Conservation (phyloP, 2,797 vertebrate genomes). For the Enteromius argenteus region DNA sequence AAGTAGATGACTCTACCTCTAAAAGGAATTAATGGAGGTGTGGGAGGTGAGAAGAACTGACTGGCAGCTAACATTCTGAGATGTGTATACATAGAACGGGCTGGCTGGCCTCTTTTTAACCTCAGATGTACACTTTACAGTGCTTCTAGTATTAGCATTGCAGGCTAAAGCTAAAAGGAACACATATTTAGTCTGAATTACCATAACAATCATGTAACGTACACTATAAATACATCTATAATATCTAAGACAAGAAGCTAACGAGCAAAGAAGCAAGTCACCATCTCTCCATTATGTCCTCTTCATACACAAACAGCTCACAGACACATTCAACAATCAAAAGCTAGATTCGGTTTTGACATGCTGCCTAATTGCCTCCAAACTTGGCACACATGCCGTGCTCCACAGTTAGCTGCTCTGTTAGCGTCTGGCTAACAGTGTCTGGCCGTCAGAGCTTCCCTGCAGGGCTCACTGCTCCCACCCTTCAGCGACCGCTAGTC, state of each 20-base stretch:
- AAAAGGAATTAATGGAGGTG: slow-evolving; percentile 52
- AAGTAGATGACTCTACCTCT: slow-evolving; percentile 25
- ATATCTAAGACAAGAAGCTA: not conserved
- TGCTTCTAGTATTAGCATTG: not conserved
- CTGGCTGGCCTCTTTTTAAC: slow-evolving; percentile 23
- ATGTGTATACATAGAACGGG: slow-evolving; percentile 38
- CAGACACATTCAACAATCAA: slow-evolving; percentile 32
- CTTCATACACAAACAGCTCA: slow-evolving; percentile 35
- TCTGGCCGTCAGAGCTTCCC: slow-evolving; percentile 45
- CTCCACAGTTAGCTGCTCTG: slow-evolving; percentile 46
- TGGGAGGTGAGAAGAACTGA: slow-evolving; percentile 40
- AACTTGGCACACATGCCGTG: slow-evolving; percentile 43
- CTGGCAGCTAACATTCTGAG: slow-evolving; percentile 30
- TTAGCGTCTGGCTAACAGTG: slow-evolving; percentile 45
- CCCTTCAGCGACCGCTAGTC: slow-evolving; percentile 48
- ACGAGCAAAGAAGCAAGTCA: not conserved
- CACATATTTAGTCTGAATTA: not conserved
- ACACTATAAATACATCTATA: slow-evolving; percentile 13
- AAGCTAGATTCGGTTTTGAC: slow-evolving; percentile 43
- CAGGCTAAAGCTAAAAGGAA: not conserved
- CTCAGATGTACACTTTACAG: not conserved
- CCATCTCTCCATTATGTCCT: slow-evolving; percentile 37
- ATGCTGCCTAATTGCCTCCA: slow-evolving; percentile 54
- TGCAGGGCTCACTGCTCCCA: slow-evolving; percentile 50
- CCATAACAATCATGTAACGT: not conserved